These are phyloP conservation scores for Porites cylindrica DNA, from an alignment of 92 coral and sea anemone genomes.

Conservation along the genomic window DNA sequence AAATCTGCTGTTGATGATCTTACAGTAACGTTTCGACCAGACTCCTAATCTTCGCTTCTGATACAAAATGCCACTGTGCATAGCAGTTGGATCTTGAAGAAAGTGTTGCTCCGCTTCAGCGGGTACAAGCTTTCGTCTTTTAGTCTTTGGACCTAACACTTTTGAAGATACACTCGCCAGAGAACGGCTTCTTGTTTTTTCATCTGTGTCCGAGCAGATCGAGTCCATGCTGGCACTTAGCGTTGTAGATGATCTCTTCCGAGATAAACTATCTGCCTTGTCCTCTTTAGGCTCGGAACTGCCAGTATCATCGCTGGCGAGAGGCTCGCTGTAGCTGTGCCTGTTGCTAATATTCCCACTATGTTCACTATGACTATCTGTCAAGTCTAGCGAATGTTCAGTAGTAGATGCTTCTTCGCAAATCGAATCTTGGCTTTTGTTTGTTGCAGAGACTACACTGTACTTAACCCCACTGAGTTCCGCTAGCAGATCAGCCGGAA, in stretches of 20 bases:
- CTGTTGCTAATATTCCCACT: slow-evolving; percentile 65
- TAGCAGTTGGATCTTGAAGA: slow-evolving; percentile 85
- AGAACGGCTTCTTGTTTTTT: slow-evolving; percentile 8
- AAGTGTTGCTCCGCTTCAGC: slow-evolving; percentile 86
- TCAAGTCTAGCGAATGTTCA: slow-evolving; percentile 37
- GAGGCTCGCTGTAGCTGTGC: slow-evolving; percentile 75
- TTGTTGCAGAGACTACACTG: slow-evolving; percentile 1
- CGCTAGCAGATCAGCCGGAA: slow-evolving; percentile 50
- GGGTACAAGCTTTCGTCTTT: slow-evolving; percentile 71
- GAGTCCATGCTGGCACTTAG: slow-evolving; percentile 82
- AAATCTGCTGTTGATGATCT: slow-evolving; percentile 78
- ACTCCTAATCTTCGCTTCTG: slow-evolving; percentile 93
- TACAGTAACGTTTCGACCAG: slow-evolving; percentile 94
- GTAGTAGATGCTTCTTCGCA: slow-evolving; percentile 43
- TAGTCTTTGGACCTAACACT: slow-evolving; percentile 57
- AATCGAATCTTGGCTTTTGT: slow-evolving; percentile 63
- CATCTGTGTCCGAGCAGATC: slow-evolving; percentile 69
- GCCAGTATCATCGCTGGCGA: slow-evolving; percentile 75
- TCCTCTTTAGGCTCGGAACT: slow-evolving; percentile 62
- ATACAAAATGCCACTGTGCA: slow-evolving; percentile 92
- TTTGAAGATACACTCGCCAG: slow-evolving; percentile 9
- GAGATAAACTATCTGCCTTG: slow-evolving; percentile 45
- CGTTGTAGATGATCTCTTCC: slow-evolving; percentile 84
- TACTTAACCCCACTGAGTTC: slow-evolving; percentile 34
- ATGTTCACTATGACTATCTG: slow-evolving; percentile 86